Percentiles rank a stretch among this genome's conserved stretches.
Evolutionary conservation across 1,140 invertebrate genomes (phyloP).

Genomic region (Diorhabda carinulata): DNA sequence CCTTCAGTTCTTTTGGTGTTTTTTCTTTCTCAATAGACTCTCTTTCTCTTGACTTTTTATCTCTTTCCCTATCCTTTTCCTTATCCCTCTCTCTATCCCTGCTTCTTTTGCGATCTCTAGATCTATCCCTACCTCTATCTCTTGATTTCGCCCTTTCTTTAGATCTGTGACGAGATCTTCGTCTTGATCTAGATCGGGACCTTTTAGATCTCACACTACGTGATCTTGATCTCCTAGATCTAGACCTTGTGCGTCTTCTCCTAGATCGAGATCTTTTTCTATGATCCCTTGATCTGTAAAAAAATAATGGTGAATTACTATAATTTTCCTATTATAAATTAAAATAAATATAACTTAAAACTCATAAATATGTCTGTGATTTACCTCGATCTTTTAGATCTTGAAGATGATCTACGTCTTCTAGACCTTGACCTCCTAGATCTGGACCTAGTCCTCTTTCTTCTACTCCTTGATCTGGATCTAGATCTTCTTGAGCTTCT

Average conservation of each 20-base stretch:
- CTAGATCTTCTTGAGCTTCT: conserved; percentile 55
- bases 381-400: conserved; percentile 44
- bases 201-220: conserved; percentile 40
- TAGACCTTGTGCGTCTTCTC: conserved; percentile 49
- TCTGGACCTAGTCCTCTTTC: conserved; percentile 52
- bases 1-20: conserved; percentile 34
- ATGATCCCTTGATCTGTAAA: conserved; percentile 38
- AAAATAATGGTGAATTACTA: neutral
- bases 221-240: conserved; percentile 50
- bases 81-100: conserved; percentile 50
- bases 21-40: conserved; percentile 28
- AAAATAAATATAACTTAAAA: too few relatives aligned
- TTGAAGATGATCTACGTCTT: conserved; percentile 52
- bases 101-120: conserved; percentile 37
- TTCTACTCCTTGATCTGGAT: conserved; percentile 54
- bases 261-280: conserved; percentile 50
- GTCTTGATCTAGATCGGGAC: conserved; percentile 37
- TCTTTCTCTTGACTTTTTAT: conserved; percentile 37
- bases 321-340: too few relatives aligned
- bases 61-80: conserved; percentile 46
- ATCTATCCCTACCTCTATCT: conserved; percentile 39
- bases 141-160: conserved; percentile 26
- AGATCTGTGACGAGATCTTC: conserved; percentile 34
- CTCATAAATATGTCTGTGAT: neutral
- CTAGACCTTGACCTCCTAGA: conserved; percentile 53